Evolutionary conservation across 2,113 vertebrate genomes (phyloP), one percentile per base, ranked within the genome.

Genomic region (Ctenodactylus gundi): DNA sequence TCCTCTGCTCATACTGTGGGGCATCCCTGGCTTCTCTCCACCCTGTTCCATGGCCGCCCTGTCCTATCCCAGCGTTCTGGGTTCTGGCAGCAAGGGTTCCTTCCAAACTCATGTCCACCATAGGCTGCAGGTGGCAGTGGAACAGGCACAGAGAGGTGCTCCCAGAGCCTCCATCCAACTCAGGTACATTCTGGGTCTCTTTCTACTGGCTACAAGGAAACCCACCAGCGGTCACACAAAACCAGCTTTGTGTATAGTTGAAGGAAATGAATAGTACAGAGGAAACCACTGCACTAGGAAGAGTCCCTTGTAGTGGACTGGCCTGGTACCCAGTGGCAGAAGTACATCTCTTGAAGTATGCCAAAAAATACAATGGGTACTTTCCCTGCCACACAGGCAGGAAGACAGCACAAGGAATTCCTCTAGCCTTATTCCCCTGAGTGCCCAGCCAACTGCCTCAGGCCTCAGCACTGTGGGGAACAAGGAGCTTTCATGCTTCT

Each of bases 261-360:
- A 58, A n/a, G 36, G 75, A 72, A 12, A 2, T 1, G 0, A 29
- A 44, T 4, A 29, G 23, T 39, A 46, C 8, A 20, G 4, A 34
- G 15, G 8, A 78, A 83, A 46, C n/a, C 4, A 7, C 1, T 65
- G 36, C 67, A 1, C 57, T 27, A 6, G 8, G 64, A 25, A 6
- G 49, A 9, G 25, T 39, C 77, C 77, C 85, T 20, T 11, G 11
- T 31, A 65, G 17, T 13, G 73, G 27, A 14, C 57, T 67, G 53
- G 39, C 3, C 39, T 34, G 44, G 64, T n/a, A 27, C 23, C 58
- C 7, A 25, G 11, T n/a, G n/a, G 3, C 3, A 2, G 0, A 4
- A 8, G 18, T 55, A 31, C n/a, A 10, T 51, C 53, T 49, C 34
- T 10, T 34, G 17, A 34, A 39, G 15, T 29, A 6, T 4, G 4